Conservation (phyloP, 2,797 vertebrate genomes). For the Hippocampus kuda region DNA sequence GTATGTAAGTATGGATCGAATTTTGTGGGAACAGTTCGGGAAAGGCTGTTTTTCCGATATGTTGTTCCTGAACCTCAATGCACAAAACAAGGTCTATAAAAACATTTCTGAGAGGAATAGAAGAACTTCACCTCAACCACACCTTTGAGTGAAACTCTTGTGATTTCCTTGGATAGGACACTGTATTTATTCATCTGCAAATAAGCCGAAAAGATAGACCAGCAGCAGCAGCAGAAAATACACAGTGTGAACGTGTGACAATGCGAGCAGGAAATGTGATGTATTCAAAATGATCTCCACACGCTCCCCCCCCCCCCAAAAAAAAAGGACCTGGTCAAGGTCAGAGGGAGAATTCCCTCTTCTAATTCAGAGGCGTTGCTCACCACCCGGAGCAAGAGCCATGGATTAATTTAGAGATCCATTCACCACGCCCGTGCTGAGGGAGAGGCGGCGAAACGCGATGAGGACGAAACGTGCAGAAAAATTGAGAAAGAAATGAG, state of each 20-base stretch:
- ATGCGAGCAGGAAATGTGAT: constrained; percentile 22
- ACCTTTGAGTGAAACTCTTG: no score
- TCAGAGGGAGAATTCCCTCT: constrained; percentile 55
- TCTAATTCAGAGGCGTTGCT: constrained; percentile 44
- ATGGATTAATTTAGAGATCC: constrained; percentile 60
- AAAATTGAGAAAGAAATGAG: constrained; percentile 16
- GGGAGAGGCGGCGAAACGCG: constrained; percentile 24
- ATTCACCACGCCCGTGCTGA: constrained; percentile 46
- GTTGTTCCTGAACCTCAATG: no score
- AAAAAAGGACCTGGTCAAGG: constrained; percentile 46
- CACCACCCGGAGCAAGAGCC: constrained; percentile 47
- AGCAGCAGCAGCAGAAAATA: constrained; percentile 22
- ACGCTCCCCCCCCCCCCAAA: constrained; percentile 24
- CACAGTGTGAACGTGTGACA: constrained; percentile 28
- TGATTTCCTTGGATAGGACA: no score
- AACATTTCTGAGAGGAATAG: no score
- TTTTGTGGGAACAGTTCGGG: no score
- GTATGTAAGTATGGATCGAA: no score
- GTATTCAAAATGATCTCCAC: constrained; percentile 45
- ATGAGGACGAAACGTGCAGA: constrained; percentile 19
- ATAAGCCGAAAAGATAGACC: constrained; percentile 26
- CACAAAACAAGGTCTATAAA: no score
- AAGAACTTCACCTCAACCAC: no score
- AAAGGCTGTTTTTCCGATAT: no score
- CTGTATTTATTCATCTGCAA: background rate